These are phyloP conservation scores for Cheilosia vulpina DNA, from an alignment of 2,888 invertebrate species.

Conservation along the genomic window DNA sequence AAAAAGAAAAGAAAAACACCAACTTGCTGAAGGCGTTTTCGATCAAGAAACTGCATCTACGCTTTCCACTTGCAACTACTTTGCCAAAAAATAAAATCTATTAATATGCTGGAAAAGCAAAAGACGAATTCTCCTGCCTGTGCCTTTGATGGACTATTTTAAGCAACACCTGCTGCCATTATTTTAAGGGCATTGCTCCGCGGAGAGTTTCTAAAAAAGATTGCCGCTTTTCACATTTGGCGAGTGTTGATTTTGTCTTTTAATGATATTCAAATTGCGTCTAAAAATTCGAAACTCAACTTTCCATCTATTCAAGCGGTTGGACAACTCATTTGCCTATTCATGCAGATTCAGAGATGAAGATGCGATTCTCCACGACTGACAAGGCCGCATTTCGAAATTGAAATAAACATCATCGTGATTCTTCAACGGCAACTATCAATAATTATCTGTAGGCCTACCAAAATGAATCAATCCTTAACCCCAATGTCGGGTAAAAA, in stretches of 20 bases:
- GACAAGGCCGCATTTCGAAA: background rate
- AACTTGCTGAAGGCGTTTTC: slow-evolving; percentile 1
- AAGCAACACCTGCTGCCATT: slow-evolving; percentile 64
- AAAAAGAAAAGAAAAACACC: background rate
- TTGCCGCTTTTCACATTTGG: background rate
- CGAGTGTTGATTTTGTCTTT: background rate
- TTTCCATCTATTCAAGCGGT: background rate
- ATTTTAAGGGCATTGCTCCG: slow-evolving; percentile 63
- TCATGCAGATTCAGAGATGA: slow-evolving; percentile 7
- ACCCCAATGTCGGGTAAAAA: background rate
- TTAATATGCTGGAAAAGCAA: slow-evolving; percentile 52
- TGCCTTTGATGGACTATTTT: slow-evolving; percentile 50
- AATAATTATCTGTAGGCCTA: background rate
- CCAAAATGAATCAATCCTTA: background rate
- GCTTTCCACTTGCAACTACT: background rate
- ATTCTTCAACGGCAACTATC: slow-evolving; percentile 11
- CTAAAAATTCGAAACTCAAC: background rate
- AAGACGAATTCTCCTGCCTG: slow-evolving; percentile 1
- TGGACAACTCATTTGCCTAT: slow-evolving; percentile 5
- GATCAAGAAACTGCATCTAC: background rate
- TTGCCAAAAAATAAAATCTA: slow-evolving; percentile 35
- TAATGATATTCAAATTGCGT: background rate
- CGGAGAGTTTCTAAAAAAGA: background rate
- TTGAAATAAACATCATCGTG: slow-evolving; percentile 17
- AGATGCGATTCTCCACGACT: background rate